phyloP scores from a whole-genome alignment of 2,797 vertebrate genomes.

The Luscinia megarhynchos region DNA sequence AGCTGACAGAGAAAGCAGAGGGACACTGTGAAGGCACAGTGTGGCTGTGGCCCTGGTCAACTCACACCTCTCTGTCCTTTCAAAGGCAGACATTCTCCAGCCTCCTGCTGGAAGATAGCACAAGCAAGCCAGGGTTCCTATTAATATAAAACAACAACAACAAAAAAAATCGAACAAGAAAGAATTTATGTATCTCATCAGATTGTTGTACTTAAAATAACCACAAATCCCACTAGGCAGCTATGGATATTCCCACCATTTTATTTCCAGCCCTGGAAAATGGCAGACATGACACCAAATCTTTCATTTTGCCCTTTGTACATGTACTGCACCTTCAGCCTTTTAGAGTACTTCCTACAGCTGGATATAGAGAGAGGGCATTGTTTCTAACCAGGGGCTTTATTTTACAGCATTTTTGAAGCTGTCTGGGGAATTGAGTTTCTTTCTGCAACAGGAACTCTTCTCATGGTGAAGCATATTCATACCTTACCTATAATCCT shows the following conservation, averaged over 20 bases:
- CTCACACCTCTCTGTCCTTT: neutral
- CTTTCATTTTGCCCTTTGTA: neutral
- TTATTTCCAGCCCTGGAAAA: neutral
- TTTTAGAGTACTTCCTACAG: neutral
- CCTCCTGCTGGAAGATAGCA: neutral
- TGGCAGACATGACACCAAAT: neutral
- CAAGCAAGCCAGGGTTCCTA: neutral
- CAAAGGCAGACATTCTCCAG: neutral
- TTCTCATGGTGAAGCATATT: neutral
- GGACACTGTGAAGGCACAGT: neutral
- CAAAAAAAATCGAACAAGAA: fast-evolving
- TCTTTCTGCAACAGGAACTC: neutral
- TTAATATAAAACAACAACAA: neutral
- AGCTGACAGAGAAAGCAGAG: neutral
- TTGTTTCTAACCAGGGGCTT: neutral
- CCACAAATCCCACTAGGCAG: neutral
- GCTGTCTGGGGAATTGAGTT: neutral
- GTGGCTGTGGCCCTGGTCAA: neutral
- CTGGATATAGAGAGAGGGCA: neutral
- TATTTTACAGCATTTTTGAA: neutral
- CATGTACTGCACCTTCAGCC: neutral
- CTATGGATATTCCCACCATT: neutral
- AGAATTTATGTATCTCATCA: neutral
- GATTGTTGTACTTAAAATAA: neutral
- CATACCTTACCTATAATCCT: neutral